Evolutionary conservation across 1,140 invertebrate species (phyloP).

Genomic region (Macrocentrus cingulum): DNA sequence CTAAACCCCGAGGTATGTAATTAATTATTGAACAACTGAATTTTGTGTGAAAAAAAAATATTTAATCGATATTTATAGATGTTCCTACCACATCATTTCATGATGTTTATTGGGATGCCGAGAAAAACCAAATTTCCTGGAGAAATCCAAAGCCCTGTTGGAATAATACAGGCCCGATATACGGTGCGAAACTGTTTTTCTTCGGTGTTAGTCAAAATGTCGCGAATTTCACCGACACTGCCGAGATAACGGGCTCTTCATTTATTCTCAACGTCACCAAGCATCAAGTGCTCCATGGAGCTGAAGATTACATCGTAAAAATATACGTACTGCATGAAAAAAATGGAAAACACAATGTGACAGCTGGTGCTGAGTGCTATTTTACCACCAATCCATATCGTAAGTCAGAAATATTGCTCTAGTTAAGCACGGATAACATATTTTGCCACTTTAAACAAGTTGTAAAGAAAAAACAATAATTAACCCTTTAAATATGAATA

Average conservation of each 20-base stretch:
- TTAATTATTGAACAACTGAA: too few relatives aligned
- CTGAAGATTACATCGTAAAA: constrained; percentile 26
- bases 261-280: neutral
- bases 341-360: constrained; percentile 8
- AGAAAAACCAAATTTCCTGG: constrained; percentile 27
- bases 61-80: constrained; percentile 29
- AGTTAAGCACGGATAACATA: neutral
- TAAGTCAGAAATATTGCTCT: constrained; percentile 1
- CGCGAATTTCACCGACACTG: neutral
- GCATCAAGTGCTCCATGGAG: constrained; percentile 4
- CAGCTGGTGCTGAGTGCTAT: neutral
- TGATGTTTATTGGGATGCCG: constrained; percentile 4
- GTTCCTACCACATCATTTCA: constrained; percentile 15
- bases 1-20: constrained; percentile 18
- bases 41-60: too few relatives aligned
- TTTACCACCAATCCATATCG: constrained; percentile 29
- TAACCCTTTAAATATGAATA: too few relatives aligned
- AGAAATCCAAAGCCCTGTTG: constrained; percentile 24
- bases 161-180: constrained; percentile 26
- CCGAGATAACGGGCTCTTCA: neutral
- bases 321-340: constrained; percentile 24
- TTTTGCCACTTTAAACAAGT: neutral
- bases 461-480: too few relatives aligned
- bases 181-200: constrained; percentile 20
- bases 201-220: constrained; percentile 23